Base-by-base conservation (phyloP, 2,797 vertebrate species). In the Melanogrammus aeglefinus region DNA sequence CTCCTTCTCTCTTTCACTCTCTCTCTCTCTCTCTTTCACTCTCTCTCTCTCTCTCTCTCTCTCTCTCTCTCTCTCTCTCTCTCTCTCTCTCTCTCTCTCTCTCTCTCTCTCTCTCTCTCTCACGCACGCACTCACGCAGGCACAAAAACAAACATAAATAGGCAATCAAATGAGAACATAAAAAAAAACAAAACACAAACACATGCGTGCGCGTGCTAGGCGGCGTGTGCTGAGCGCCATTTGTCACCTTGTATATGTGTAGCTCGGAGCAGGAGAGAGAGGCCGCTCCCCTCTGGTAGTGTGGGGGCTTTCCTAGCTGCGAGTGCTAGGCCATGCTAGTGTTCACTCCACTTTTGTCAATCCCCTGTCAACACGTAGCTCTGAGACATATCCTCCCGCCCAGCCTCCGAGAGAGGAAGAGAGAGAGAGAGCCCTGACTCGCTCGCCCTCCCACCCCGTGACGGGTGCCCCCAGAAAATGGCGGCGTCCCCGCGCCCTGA, bases 241-340 rank as follows among this genome's bases (percentile, higher is more conserved):
- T 93, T 94, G 93, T 93, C 94, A 94, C 93, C 93, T 92, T 91
- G 88, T 89, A 91, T 93, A 91, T 90, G 88, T 91, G 89, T 93
- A 84, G 93, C 94, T 90, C 84, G 82, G 80, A 94, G 94, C 91
- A 74, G 89, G 82, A 80, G 83, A 39, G 35, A 84, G 87, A 82
- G 86, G 88, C 88, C 88, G 57, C 47, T 51, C 47, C 88, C 79
- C 86, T 90, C 89, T 91, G 90, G 87, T 91, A 85, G 85, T 77
- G 84, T 87, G 91, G 87, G 72, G 88, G 90, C 89, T 91, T 91
- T 89, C 92, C 90, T 94, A 92, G 93, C 93, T 94, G 91, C 85
- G 80, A 95, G 92, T 93, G 93, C 91, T 92, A 87, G 91, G 81
- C 90, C 89, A 88, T 1, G 88, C 91, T 82, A 88, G 90, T 92